These are phyloP conservation scores for Melanotaenia pygmaea DNA, from an alignment of 2,797 vertebrate species.

Conservation along the genomic window DNA sequence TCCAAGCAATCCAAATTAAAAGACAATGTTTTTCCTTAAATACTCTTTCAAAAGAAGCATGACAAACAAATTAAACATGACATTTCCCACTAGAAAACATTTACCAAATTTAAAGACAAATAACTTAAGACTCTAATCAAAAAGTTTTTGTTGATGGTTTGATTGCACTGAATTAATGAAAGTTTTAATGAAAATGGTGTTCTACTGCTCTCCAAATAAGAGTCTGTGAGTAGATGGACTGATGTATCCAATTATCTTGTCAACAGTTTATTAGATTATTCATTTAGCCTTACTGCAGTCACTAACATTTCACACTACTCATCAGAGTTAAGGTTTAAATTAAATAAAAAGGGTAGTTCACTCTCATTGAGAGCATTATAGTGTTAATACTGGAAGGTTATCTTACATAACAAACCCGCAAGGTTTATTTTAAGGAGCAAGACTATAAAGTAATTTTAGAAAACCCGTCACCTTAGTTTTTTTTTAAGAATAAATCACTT, in stretches of 20 bases:
- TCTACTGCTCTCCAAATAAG: neutral
- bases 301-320: conserved; percentile 13
- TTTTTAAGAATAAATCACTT: conserved; percentile 30
- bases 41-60: neutral
- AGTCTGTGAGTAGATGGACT: neutral
- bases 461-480: neutral
- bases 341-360: conserved; percentile 25
- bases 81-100: neutral
- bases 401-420: conserved; percentile 26
- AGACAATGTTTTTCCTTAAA: too few relatives aligned
- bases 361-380: conserved; percentile 46
- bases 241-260: neutral
- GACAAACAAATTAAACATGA: neutral
- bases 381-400: conserved; percentile 23
- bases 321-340: conserved; percentile 35
- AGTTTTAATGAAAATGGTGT: neutral
- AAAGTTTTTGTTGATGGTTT: neutral
- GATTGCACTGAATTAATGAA: neutral
- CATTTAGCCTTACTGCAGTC: neutral
- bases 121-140: neutral
- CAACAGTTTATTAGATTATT: neutral
- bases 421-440: conserved; percentile 4
- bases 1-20: too few relatives aligned
- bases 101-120: neutral
- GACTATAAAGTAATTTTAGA: conserved; percentile 16